A percentile compares a stretch with the other conserved stretches of the same genome.
Conservation (phyloP, 2,113 vertebrate species). For the Hypanus sabinus region DNA sequence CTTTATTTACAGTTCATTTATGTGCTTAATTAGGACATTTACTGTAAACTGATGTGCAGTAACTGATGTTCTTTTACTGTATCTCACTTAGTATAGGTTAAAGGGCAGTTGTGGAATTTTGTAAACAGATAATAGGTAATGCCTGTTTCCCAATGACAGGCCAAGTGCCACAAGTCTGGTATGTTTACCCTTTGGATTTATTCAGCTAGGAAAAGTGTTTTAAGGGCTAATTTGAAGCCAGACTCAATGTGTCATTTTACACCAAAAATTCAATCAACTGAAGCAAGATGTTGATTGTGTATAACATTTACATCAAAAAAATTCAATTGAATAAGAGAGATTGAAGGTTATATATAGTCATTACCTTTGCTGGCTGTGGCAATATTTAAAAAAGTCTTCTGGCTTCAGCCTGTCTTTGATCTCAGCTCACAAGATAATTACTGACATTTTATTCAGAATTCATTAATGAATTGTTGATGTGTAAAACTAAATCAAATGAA, state of each 20-base stretch:
- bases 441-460: conserved; percentile 15
- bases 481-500: background rate
- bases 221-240: background rate
- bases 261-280: background rate
- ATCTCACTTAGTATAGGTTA: background rate
- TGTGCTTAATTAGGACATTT: background rate
- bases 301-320: background rate
- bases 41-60: background rate
- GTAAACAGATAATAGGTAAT: background rate
- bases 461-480: conserved; percentile 27
- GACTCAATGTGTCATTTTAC: background rate
- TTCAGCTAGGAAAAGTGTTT: background rate
- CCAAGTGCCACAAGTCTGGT: background rate
- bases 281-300: background rate
- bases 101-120: background rate
- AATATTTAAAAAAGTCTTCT: conserved; percentile 16
- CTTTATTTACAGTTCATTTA: background rate
- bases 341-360: background rate
- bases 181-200: background rate
- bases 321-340: background rate
- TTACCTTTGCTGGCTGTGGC: conserved; percentile 8
- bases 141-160: background rate
- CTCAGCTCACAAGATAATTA: conserved; percentile 23
- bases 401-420: background rate
- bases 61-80: background rate